Conservation (phyloP, 2,888 invertebrate genomes). For the Bibio marci region DNA sequence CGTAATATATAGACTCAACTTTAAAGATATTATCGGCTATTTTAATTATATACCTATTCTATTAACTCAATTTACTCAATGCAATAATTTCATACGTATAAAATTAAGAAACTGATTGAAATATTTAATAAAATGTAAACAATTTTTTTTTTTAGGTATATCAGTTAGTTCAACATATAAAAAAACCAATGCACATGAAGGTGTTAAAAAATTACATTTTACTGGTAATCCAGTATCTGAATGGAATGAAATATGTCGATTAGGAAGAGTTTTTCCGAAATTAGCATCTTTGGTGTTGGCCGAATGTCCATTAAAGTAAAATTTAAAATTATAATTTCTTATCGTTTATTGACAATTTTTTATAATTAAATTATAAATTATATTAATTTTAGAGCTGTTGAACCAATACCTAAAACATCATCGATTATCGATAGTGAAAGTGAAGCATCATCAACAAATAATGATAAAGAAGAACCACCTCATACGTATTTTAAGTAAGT, state of each 20-base stretch:
- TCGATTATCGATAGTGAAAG: slow-evolving; percentile 17
- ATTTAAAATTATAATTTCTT: not conserved
- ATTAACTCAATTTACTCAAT: no score
- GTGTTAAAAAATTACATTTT: slow-evolving; percentile 66
- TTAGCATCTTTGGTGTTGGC: slow-evolving; percentile 73
- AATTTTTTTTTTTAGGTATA: no score
- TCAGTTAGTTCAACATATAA: slow-evolving; percentile 14
- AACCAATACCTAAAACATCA: slow-evolving; percentile 11
- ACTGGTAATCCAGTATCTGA: slow-evolving; percentile 72
- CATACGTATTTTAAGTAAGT: slow-evolving; percentile 44
- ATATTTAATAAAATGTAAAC: no score
- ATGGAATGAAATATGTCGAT: slow-evolving; percentile 68
- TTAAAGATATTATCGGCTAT: no score
- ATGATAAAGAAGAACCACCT: slow-evolving; percentile 29
- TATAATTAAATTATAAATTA: not conserved
- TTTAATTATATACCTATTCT: no score
- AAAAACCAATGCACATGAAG: slow-evolving; percentile 36
- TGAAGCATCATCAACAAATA: slow-evolving; percentile 36
- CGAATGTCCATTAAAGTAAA: slow-evolving; percentile 58
- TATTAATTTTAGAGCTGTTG: slow-evolving; percentile 10
- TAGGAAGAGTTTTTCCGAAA: slow-evolving; percentile 73
- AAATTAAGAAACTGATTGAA: no score
- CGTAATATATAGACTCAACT: no score
- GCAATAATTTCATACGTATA: no score
- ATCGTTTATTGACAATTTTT: slow-evolving; percentile 7